These are phyloP conservation scores for Eremobia ochroleuca DNA, from an alignment of 2,888 invertebrate species.

Conservation along the genomic window DNA sequence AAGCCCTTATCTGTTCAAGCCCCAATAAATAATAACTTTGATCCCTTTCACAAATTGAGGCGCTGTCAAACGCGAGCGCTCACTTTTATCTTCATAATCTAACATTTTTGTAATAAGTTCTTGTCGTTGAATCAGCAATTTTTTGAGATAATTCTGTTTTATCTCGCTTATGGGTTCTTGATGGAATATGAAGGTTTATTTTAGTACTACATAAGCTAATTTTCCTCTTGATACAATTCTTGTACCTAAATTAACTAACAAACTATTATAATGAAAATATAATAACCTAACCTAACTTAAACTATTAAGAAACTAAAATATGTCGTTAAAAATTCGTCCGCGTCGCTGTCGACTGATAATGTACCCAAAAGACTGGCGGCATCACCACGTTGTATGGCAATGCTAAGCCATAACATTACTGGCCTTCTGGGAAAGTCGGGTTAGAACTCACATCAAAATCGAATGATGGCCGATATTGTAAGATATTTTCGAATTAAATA, in stretches of 20 bases:
- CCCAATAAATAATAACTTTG: conserved; percentile 82
- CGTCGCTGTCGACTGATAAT: background rate
- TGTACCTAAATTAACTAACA: background rate
- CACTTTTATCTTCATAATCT: conserved; percentile 71
- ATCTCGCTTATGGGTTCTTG: conserved; percentile 1
- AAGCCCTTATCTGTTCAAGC: conserved; percentile 73
- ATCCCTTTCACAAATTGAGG: conserved; percentile 79
- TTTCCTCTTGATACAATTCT: background rate
- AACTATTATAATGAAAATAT: background rate
- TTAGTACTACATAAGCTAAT: background rate
- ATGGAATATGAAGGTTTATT: background rate
- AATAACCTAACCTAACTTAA: too few species aligned
- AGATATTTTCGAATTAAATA: too few species aligned
- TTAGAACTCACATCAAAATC: background rate
- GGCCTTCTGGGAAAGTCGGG: background rate
- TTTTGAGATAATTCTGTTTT: conserved; percentile 36
- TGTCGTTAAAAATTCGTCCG: too few species aligned
- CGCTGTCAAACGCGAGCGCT: conserved; percentile 73
- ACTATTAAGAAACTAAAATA: too few species aligned
- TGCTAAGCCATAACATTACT: too few species aligned
- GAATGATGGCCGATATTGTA: background rate
- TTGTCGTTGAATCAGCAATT: conserved; percentile 57
- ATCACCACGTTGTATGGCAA: background rate
- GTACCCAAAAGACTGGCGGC: background rate
- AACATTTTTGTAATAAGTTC: conserved; percentile 68